Conservation (phyloP, 2,113 vertebrate species). For the Steatornis caripensis region DNA sequence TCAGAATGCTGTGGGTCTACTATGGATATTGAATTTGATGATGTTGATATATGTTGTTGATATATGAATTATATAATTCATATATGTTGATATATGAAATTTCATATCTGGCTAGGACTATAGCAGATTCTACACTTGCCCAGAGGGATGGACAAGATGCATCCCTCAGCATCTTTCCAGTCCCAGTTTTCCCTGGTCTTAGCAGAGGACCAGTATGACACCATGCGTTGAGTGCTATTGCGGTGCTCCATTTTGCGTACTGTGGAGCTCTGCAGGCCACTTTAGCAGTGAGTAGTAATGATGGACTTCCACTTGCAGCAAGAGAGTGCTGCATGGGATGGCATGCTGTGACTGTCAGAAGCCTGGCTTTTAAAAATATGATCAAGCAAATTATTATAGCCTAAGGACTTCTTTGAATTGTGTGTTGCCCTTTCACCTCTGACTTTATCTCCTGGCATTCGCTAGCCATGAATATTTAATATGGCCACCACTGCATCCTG, state of each 20-base stretch:
- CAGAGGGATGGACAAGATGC: not conserved
- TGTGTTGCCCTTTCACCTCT: conserved; percentile 17
- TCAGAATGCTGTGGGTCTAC: not conserved
- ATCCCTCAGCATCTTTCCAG: not conserved
- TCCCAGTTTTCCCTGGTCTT: not conserved
- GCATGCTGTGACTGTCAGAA: not conserved
- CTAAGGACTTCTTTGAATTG: not conserved
- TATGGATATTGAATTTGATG: not conserved
- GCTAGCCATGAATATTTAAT: conserved; percentile 38
- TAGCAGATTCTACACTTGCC: not conserved
- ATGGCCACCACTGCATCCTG: not conserved
- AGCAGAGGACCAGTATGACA: not conserved
- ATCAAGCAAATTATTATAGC: conserved; percentile 12
- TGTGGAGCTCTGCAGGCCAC: rapidly evolving
- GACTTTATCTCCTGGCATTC: not conserved
- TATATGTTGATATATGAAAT: too few relatives aligned
- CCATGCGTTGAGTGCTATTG: rapidly evolving
- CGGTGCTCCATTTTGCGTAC: rapidly evolving
- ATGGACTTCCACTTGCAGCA: not conserved
- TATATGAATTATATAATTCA: too few relatives aligned
- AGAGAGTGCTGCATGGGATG: not conserved
- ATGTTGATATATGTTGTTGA: too few relatives aligned
- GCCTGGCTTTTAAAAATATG: not conserved
- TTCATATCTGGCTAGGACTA: not conserved
- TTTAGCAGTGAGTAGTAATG: not conserved